Evolutionary conservation across 2,888 invertebrate genomes (phyloP).

Genomic region (Cantharis rustica): DNA sequence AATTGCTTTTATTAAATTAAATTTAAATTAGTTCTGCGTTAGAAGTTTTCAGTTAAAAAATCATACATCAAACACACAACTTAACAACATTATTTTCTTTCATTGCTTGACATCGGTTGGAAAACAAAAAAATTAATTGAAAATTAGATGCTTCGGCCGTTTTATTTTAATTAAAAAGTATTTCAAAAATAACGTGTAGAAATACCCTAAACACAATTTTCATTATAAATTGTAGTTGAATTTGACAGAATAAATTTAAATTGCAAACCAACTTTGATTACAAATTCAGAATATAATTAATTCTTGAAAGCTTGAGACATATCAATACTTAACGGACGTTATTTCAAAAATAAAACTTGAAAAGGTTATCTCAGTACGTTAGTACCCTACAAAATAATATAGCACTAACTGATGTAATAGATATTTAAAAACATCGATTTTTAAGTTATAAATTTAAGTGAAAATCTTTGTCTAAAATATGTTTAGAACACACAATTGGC

Average conservation of each 20-base stretch:
- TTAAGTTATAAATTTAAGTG: background rate
- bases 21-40: background rate
- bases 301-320: background rate
- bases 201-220: background rate
- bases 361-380: background rate
- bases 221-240: background rate
- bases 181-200: background rate
- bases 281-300: conserved; percentile 5
- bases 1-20: background rate
- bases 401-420: background rate
- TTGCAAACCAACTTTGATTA: conserved; percentile 2
- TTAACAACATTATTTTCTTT: background rate
- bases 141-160: background rate
- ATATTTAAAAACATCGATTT: background rate
- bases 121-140: background rate
- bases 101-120: background rate
- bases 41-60: background rate
- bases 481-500: background rate
- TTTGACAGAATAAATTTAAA: conserved; percentile 2
- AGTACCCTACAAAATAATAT: background rate
- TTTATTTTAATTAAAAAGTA: background rate
- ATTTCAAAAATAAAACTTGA: background rate
- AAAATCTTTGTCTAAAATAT: background rate
- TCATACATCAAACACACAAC: background rate
- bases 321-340: background rate